Evolutionary conservation across 2,797 vertebrate genomes (phyloP), one percentile per base, ranked within the genome.

Genomic region (Parambassis ranga): DNA sequence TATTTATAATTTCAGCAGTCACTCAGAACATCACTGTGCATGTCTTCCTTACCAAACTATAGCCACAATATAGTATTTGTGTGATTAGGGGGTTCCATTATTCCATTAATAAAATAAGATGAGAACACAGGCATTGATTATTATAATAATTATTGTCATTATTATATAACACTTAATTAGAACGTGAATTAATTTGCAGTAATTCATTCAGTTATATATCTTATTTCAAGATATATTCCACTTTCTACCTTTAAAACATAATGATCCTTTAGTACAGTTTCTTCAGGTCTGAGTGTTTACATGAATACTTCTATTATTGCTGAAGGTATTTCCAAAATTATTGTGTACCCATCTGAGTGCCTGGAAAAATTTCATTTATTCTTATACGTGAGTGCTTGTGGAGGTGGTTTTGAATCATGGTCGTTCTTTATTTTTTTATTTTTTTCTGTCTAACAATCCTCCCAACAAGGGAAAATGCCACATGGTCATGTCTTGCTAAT

Each of bases 161-260:
- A n/a, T n/a, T n/a, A n/a, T n/a, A n/a, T n/a, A n/a, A n/a, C n/a
- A n/a, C n/a, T 91, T 92, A 89, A 90, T 92, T 89, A 87, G 79
- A 79, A 50, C 76, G 64, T 41, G 66, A 56, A 49, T 43, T 69
- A 2, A 20, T 51, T 52, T 15, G 15, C 26, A 18, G 16, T 22
- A 3, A 10, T 42, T 35, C 30, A 84, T 91, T 89, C 10, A 26
- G 22, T 91, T 92, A 91, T 2, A 5, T 22, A n/a, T 37, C 46
- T 42, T 10, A 18, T 22, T 43, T 41, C 4, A 15, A 51, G n/a
- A n/a, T n/a, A n/a, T n/a, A n/a, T n/a, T n/a, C n/a, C n/a, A n/a
- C n/a, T n/a, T n/a, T n/a, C n/a, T n/a, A n/a, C n/a, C n/a, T n/a
- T n/a, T n/a, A n/a, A n/a, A n/a, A n/a, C n/a, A n/a, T n/a, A n/a